Evolutionary conservation across 2,888 invertebrate genomes (phyloP), one percentile per base, ranked within the genome.

Genomic region (Cantharis flavilabris): DNA sequence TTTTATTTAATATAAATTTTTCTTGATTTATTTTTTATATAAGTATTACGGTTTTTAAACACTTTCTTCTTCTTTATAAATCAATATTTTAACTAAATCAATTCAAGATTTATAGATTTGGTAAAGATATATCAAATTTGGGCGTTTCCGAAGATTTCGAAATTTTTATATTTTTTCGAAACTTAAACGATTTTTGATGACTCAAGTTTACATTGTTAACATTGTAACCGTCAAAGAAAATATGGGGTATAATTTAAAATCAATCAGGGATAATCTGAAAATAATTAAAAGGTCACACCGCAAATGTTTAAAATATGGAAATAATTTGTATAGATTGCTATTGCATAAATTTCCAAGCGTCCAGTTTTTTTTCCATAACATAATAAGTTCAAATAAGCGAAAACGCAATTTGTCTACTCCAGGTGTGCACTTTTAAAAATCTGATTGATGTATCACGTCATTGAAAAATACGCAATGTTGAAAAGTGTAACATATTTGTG

Each of bases 401-500:
- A 49, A 71, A 23, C 9, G 49, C 26, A 73, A 75, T 72, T 75
- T 72, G 78, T 78, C 78, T 69, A 70, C 70, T 73, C 69, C 78
- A 79, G 76, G 76, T 76, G 72, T 67, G 75, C 70, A 70, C 70
- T 16, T 69, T 74, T 74, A 23, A 67, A 67, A 73, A 16, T 67
- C 74, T 79, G 79, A 79, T 79, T 79, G 79, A 79, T 79, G 77
- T 70, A 77, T 77, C 77, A 78, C 73, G 71, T 69, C 78, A 70
- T 76, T 75, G 76, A 76, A 74, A 75, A 75, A 62, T 69, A 28
- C 73, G 78, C 71, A 73, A 72, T 71, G 76, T 49, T 77, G 73
- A 77, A 79, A 79, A 79, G 76, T 75, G 77, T 77, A 79, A 75
- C 79, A 76, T 62, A 71, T 76, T 75, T 33, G 33, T 69, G 71